Conservation (phyloP, 2,113 vertebrate species). For the Nycticryphes semicollaris region DNA sequence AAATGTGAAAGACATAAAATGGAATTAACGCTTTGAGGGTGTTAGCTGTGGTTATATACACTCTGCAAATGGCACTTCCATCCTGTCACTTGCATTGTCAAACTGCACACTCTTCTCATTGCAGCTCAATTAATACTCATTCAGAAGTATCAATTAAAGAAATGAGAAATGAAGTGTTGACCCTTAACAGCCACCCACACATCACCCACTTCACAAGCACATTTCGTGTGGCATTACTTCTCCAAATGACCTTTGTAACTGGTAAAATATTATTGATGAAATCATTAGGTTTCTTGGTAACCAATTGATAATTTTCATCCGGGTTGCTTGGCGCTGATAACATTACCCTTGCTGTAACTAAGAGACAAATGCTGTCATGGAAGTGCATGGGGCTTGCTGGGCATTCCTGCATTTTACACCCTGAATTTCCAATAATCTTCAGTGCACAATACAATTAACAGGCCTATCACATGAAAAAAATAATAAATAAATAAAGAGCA, state of each 20-base stretch:
- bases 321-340: slow-evolving; percentile 52
- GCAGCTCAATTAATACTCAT: slow-evolving; percentile 57
- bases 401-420: slow-evolving; percentile 1
- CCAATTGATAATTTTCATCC: slow-evolving; percentile 57
- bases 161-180: slow-evolving; percentile 46
- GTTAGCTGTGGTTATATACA: slow-evolving; percentile 39
- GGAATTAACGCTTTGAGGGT: slow-evolving; percentile 71
- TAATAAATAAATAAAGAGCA: background rate
- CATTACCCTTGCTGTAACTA: slow-evolving; percentile 72
- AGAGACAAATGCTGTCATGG: slow-evolving; percentile 48
- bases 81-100: slow-evolving; percentile 51
- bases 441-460: background rate
- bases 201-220: slow-evolving; percentile 12
- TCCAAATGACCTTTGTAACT: slow-evolving; percentile 61
- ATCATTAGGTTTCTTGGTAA: slow-evolving; percentile 60
- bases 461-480: background rate
- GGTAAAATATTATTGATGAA: slow-evolving; percentile 65
- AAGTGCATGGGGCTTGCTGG: background rate
- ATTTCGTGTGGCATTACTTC: slow-evolving; percentile 42
- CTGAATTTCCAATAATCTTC: slow-evolving; percentile 8
- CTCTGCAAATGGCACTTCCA: slow-evolving; percentile 35
- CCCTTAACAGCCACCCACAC: slow-evolving; percentile 24
- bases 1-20: slow-evolving; percentile 77
- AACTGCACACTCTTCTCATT: slow-evolving; percentile 35
- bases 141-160: slow-evolving; percentile 54